A percentile compares a stretch with the other conserved stretches of the same genome.
These are phyloP conservation scores for Rhynchonycteris naso DNA, from an alignment of 2,797 vertebrate genomes.

Conservation along the genomic window DNA sequence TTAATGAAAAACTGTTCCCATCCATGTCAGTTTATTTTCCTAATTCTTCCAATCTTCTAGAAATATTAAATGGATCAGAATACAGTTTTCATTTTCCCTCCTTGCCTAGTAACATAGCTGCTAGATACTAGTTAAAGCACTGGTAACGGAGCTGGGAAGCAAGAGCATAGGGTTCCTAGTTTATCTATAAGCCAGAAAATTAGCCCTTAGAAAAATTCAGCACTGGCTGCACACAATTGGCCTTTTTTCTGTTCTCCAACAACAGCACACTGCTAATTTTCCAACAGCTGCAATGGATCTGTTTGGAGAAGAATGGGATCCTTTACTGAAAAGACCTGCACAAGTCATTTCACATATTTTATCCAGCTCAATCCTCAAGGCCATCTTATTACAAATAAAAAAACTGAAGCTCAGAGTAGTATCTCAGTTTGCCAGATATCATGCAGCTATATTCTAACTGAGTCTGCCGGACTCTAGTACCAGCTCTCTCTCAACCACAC, in stretches of 20 bases:
- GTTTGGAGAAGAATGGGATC: constrained; percentile 14
- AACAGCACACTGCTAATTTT: background rate
- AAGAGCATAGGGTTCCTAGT: background rate
- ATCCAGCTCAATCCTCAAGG: constrained; percentile 43
- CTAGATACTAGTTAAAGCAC: background rate
- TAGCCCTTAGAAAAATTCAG: constrained; percentile 2
- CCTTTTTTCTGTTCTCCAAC: constrained; percentile 27
- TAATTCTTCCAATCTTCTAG: background rate
- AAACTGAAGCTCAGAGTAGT: background rate
- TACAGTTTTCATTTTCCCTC: background rate
- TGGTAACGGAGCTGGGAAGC: background rate
- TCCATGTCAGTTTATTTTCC: background rate
- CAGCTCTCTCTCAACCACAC: background rate
- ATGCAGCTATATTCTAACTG: background rate
- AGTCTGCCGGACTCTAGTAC: background rate
- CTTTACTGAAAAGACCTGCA: background rate
- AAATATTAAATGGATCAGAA: constrained; percentile 19
- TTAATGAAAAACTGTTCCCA: background rate
- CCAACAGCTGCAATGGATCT: constrained; percentile 16
- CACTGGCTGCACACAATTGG: background rate
- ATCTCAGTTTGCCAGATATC: background rate
- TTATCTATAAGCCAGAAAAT: constrained; percentile 51
- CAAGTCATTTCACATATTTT: constrained; percentile 1
- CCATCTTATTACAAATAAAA: background rate
- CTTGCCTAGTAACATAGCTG: background rate